Conservation (phyloP, 2,797 vertebrate species). For the Lutjanus campechanus region DNA sequence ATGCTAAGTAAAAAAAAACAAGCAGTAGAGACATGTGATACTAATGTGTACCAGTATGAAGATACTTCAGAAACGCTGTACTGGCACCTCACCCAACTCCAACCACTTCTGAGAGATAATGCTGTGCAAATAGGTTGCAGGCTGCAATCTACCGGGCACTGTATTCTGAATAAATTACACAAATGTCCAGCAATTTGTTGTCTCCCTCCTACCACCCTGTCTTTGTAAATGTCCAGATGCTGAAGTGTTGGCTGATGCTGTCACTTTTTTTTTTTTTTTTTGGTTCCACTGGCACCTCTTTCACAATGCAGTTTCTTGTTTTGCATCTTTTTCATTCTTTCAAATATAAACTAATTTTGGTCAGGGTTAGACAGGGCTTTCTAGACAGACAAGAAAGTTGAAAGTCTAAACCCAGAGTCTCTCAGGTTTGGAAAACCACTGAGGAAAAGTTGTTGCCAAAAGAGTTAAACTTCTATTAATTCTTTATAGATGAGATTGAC, state of each 20-base stretch:
- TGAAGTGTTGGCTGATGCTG: conserved; percentile 48
- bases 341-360: conserved; percentile 4
- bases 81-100: conserved; percentile 66
- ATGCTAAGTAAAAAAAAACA: conserved; percentile 32
- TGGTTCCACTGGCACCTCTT: conserved; percentile 19
- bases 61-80: conserved; percentile 55
- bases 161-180: conserved; percentile 86
- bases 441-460: conserved; percentile 27
- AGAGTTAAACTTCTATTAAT: conserved; percentile 18
- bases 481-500: conserved; percentile 47
- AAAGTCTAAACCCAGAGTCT: conserved; percentile 17
- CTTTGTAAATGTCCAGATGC: conserved; percentile 74
- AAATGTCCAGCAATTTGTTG: conserved; percentile 85
- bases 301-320: conserved; percentile 16
- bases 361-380: background rate
- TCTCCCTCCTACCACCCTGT: conserved; percentile 65
- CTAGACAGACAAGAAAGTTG: conserved; percentile 6
- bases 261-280: conserved; percentile 38
- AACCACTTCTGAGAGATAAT: conserved; percentile 82
- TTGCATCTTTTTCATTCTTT: conserved; percentile 20
- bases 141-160: conserved; percentile 79
- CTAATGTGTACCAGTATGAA: conserved; percentile 61
- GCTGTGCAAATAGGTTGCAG: conserved; percentile 86
- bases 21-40: conserved; percentile 57
- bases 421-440: conserved; percentile 32